Evolutionary conservation across 2,888 invertebrate genomes (phyloP), one percentile per base, ranked within the genome.

Genomic region (Lochmaea crataegi): DNA sequence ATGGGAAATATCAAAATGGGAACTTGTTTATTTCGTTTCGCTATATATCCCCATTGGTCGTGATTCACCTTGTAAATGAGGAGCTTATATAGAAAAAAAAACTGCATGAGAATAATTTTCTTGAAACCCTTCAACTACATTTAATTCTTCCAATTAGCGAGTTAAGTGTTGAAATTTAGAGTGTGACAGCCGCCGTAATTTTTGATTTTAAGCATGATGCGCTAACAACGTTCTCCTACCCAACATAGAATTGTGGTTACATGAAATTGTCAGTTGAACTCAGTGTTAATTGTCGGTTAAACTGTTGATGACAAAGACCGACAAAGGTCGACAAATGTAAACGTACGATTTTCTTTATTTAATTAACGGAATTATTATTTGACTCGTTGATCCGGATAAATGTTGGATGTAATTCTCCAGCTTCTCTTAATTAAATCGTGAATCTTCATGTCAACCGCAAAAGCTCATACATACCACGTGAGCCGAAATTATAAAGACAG

Each of bases 291-390:
- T 70, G 70, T 64, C 57, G 70, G 57, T 64, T 22, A 18, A 56
- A 69, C 69, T 64, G 69, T 69, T 69, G 69, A 63, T 64, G 65
- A 70, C 70, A 65, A 64, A 57, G 57, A 26, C 53, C 53, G 58
- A 63, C 68, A 58, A 63, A 61, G 57, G 45, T 22, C 68, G 38
- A 68, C 60, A 70, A 7, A 60, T 56, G 65, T 45, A 53, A 58
- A 57, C 64, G 64, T 64, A 65, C 70, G 64, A 70, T 70, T 64
- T 65, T 70, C 70, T 56, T 70, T 42, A 60, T 70, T 70, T 57
- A 70, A 70, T 70, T 70, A 70, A 42, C 60, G 64, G 64, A 70
- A 70, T 70, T 70, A 70, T 70, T 70, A 70, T 70, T 70, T 70
- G 70, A 58, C 56, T 65, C 70, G 70, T 57, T 65, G 70, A 64